These are phyloP conservation scores for Lepus oiostolus DNA, from an alignment of 2,797 vertebrate genomes.

Conservation along the genomic window DNA sequence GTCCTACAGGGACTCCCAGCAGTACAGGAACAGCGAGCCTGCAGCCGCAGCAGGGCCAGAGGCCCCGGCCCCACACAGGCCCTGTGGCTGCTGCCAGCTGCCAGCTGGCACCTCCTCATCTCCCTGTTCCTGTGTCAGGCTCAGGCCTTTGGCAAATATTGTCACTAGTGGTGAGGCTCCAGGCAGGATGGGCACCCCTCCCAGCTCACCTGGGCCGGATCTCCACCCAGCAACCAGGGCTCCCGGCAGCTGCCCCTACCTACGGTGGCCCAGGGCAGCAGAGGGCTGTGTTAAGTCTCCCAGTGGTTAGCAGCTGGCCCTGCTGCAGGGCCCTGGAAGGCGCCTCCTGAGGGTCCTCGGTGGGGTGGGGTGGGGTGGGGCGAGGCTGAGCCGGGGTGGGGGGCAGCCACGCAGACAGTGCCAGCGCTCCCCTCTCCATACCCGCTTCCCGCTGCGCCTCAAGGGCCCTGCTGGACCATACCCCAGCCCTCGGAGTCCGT, in stretches of 20 bases:
- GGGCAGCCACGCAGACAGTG: not conserved
- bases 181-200: not conserved
- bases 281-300: not conserved
- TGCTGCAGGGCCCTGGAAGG: not conserved
- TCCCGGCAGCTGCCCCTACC: not conserved
- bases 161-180: slow-evolving; percentile 63
- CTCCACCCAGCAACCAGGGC: not conserved
- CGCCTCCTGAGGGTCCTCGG: not conserved
- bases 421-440: slow-evolving; percentile 38
- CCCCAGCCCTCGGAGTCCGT: not conserved
- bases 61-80: not conserved
- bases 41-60: not conserved
- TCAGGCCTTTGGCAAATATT: slow-evolving; percentile 80
- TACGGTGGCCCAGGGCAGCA: not conserved
- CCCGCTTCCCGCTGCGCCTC: not conserved
- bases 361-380: too few relatives aligned
- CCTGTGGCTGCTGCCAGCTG: not conserved
- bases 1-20: not conserved
- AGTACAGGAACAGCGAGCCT: not conserved
- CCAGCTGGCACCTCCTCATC: slow-evolving; percentile 6
- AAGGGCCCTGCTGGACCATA: not conserved
- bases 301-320: not conserved
- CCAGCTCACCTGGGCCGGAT: slow-evolving; percentile 61
- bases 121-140: slow-evolving; percentile 49
- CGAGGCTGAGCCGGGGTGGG: not conserved